Percentiles rank a stretch among this genome's conserved stretches.
These are phyloP conservation scores for Azorinus chamasolen DNA, from an alignment of 2,888 invertebrate species.

Conservation along the genomic window DNA sequence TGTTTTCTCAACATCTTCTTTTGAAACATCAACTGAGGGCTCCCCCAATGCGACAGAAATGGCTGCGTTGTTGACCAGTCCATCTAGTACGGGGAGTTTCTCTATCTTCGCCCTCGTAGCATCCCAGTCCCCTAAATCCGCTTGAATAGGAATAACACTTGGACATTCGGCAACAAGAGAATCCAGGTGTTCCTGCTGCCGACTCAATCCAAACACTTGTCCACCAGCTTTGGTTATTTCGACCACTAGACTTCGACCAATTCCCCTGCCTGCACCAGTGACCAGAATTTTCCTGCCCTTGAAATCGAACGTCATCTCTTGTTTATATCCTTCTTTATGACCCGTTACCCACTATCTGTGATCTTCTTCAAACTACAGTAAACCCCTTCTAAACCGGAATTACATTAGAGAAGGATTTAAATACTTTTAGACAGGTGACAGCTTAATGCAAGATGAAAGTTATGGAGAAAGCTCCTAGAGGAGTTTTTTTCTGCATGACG, in stretches of 20 bases:
- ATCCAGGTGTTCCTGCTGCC: conserved; percentile 90
- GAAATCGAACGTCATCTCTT: conserved; percentile 52
- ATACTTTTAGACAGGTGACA: too few relatives aligned
- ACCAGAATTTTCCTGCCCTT: conserved; percentile 92
- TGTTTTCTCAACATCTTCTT: conserved; percentile 91
- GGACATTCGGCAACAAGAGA: conserved; percentile 87
- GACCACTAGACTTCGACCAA: conserved; percentile 91
- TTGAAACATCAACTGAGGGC: conserved; percentile 90
- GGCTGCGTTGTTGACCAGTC: conserved; percentile 96
- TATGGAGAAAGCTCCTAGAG: too few relatives aligned
- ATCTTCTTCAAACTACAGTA: too few relatives aligned
- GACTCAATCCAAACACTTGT: conserved; percentile 92
- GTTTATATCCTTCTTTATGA: too few relatives aligned
- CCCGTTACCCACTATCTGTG: too few relatives aligned
- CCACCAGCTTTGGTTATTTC: conserved; percentile 91
- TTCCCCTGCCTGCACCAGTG: conserved; percentile 95
- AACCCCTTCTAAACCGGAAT: too few relatives aligned
- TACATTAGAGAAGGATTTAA: too few relatives aligned
- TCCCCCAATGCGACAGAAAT: conserved; percentile 90
- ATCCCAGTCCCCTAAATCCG: conserved; percentile 93
- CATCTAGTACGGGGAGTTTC: conserved; percentile 91
- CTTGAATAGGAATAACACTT: conserved; percentile 87
- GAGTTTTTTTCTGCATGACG: too few relatives aligned
- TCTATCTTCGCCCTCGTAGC: conserved; percentile 89
- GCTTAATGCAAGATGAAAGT: too few relatives aligned